A percentile compares a stretch with the other conserved stretches of the same genome.
Conservation (phyloP, 2,797 vertebrate genomes). For the Tarsius wallacei region DNA sequence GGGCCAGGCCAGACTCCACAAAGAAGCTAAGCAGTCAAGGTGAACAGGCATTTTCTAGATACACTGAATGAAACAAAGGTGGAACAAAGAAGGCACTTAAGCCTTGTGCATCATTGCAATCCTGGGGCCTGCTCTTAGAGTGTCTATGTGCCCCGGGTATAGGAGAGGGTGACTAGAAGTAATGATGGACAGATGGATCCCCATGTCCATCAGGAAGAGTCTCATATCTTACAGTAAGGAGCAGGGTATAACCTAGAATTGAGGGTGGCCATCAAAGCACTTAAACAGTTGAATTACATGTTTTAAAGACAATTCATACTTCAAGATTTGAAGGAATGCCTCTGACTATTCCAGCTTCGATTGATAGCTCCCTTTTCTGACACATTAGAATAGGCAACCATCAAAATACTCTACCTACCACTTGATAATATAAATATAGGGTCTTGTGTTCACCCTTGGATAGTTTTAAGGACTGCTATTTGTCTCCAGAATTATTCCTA, state of each 20-base stretch:
- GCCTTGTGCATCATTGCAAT: background rate
- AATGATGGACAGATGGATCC: background rate
- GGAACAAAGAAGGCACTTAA: background rate
- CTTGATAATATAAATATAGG: background rate
- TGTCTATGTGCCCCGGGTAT: background rate
- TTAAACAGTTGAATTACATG: background rate
- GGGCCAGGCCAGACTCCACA: background rate
- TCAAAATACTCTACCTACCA: constrained; percentile 12
- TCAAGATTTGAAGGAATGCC: background rate
- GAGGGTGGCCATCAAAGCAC: too few relatives aligned
- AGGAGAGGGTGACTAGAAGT: background rate
- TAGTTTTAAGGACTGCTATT: background rate
- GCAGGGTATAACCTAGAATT: background rate
- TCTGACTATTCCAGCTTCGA: background rate
- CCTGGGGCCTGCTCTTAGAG: background rate
- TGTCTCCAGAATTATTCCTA: constrained; percentile 23
- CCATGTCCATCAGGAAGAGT: background rate
- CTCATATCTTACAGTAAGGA: background rate
- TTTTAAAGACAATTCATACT: constrained; percentile 10
- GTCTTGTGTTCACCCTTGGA: background rate
- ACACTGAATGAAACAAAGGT: background rate
- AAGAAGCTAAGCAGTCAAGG: background rate
- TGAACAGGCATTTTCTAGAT: background rate
- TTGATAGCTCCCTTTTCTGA: background rate
- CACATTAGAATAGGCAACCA: background rate